Base-by-base conservation (phyloP, 2,797 vertebrate genomes). In the Melanotaenia pygmaea region DNA sequence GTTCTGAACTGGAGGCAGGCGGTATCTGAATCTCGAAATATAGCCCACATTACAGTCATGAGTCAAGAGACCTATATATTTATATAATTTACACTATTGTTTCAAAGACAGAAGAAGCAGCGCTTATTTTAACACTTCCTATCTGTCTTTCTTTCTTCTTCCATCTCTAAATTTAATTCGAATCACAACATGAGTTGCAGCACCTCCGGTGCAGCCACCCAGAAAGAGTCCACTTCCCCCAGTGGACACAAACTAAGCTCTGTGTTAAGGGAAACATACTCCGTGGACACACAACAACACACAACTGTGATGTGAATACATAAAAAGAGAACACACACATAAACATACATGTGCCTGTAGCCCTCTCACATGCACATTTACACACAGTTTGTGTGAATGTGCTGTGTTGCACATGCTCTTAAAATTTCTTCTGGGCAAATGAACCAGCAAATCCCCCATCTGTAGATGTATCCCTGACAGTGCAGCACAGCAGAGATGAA, bases 361-460 rank as follows among this genome's bases (percentile, higher is more conserved):
- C 32, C 60, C 53, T 20, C 28, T 59, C 59, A 59, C 54, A 22
- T 66, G 66, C 58, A 77, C 75, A 64, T 22, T 43, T 66, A 64
- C 73, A 56, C 34, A 62, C 69, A 71, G 61, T 63, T 67, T 73
- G 63, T 67, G 67, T 64, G 67, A 38, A 50, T 30, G 75, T 76
- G 64, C 75, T 86, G 54, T 34, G 68, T 51, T 16, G 16, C 64
- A 69, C 64, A 74, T 32, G 59, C 79, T 80, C 72, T 76, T 56
- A 82, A 80, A 76, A 79, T 30, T 56, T 83, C 83, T 82, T 65
- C 72, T 79, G 80, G 86, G 77, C 66, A 90, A 87, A 84, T 89
- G 74, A 89, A 90, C 82, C 84, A 90, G 81, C 77, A 88, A 86
- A 87, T 87, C 71, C 45, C 71, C 84, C 78, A 89, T 89, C 85